phyloP scores from a whole-genome alignment of 2,888 invertebrate genomes.

The Oeneis ivallda region DNA sequence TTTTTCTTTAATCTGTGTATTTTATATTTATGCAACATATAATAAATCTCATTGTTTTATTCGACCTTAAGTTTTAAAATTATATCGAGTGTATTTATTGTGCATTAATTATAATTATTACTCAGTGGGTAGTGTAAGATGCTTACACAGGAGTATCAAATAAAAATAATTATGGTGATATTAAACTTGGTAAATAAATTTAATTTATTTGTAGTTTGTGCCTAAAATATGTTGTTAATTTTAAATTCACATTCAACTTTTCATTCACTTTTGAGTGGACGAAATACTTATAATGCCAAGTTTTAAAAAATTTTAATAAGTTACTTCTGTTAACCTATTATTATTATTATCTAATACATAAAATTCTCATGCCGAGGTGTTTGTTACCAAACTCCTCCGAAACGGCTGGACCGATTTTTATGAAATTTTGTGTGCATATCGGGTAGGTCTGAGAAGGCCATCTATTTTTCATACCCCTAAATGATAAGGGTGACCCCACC shows the following conservation, averaged over 20 bases:
- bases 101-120: conserved; percentile 32
- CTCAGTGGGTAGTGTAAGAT: conserved; percentile 34
- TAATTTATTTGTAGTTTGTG: background rate
- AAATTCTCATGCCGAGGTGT: too few species aligned
- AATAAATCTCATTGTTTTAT: conserved; percentile 40
- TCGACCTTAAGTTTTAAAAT: conserved; percentile 35
- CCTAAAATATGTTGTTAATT: background rate
- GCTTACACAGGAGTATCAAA: conserved; percentile 29
- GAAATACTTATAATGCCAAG: background rate
- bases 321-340: too few species aligned
- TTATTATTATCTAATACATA: too few species aligned
- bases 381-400: too few species aligned
- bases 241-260: background rate
- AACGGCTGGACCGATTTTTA: too few species aligned
- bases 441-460: too few species aligned
- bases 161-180: conserved; percentile 22
- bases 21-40: background rate
- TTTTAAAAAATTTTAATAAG: too few species aligned
- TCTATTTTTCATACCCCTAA: too few species aligned
- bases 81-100: conserved; percentile 42
- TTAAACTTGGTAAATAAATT: conserved; percentile 26
- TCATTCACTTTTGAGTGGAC: background rate
- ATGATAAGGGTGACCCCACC: too few species aligned
- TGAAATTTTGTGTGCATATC: too few species aligned
- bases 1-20: conserved; percentile 8